Percentiles rank a stretch among this genome's conserved stretches.
phyloP scores from a whole-genome alignment of 2,888 invertebrate genomes.

The Chironomus tentans region DNA sequence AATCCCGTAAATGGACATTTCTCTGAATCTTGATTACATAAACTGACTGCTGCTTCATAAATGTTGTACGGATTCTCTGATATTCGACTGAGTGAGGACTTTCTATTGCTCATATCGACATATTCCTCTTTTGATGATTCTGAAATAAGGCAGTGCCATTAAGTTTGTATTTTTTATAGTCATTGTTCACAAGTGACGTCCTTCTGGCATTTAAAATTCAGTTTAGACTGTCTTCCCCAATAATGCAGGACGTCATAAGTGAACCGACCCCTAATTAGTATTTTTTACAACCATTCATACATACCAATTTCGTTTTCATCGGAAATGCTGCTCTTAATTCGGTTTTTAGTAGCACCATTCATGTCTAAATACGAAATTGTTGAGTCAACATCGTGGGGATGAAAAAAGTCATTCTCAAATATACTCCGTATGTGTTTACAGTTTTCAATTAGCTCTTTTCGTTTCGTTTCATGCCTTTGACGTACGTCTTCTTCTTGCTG shows the following conservation, averaged over 20 bases:
- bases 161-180: not conserved
- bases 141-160: no score
- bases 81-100: not conserved
- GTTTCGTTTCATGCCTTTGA: conserved; percentile 1
- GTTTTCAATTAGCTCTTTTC: conserved; percentile 19
- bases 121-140: not conserved
- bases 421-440: conserved; percentile 24
- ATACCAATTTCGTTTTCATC: conserved; percentile 3
- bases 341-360: conserved; percentile 21
- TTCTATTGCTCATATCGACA: not conserved
- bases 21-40: not conserved
- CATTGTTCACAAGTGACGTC: no score
- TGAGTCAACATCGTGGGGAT: conserved; percentile 13
- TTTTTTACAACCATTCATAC: not conserved
- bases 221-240: no score
- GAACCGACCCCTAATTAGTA: not conserved
- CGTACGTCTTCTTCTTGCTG: not conserved
- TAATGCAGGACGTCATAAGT: no score
- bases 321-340: not conserved
- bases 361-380: conserved; percentile 22
- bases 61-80: conserved; percentile 19
- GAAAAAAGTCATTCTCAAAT: conserved; percentile 18
- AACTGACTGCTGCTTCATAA: not conserved
- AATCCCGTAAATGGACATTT: conserved; percentile 39
- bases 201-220: no score